Percentiles rank a stretch among this genome's conserved stretches.
Conservation (phyloP, 2,113 vertebrate species). For the rat (Rattus norvegicus) region GRCr8 NC_086019.1:130530501-130531000, state of each 20-base stretch:
- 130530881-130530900: background rate
- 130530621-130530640: background rate
- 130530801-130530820: conserved; percentile 6
- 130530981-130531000: too few species aligned
- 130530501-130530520: conserved; percentile 8
- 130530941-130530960: too few species aligned
- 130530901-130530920: background rate
- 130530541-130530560: conserved; percentile 31
- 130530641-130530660: background rate
- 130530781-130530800: background rate
- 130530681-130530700: background rate
- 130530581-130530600: conserved; percentile 70
- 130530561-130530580: conserved; percentile 73
- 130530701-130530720: background rate
- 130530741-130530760: accelerated
- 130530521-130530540: conserved; percentile 55
- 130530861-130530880: background rate
- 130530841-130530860: background rate
- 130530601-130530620: conserved; percentile 67
- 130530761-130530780: background rate
- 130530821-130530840: background rate
- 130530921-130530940: background rate
- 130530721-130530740: background rate
- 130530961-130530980: too few species aligned
- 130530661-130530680: background rate